Percentiles rank a stretch among this genome's conserved stretches.
Evolutionary conservation across 2,888 invertebrate genomes (phyloP).

Genomic region (Andrena trimmerana): DNA sequence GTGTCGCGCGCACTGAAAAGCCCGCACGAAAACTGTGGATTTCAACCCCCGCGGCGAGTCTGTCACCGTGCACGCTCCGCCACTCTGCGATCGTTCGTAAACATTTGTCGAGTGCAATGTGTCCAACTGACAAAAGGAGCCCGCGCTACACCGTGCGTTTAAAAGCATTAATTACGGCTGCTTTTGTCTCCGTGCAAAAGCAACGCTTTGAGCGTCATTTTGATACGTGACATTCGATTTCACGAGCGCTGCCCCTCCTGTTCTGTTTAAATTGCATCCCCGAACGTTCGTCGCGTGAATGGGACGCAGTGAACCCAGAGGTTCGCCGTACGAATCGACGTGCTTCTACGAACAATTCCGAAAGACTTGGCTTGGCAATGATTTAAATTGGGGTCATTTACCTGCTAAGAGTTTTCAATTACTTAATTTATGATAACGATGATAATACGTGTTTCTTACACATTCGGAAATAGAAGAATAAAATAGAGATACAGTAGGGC

Average conservation of each 20-base stretch:
- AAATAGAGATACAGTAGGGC: no score
- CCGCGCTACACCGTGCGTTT: conserved; percentile 60
- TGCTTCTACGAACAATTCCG: not conserved
- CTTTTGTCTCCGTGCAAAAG: conserved; percentile 65
- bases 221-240: conserved; percentile 67
- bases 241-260: conserved; percentile 33
- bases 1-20: conserved; percentile 57
- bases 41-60: conserved; percentile 42
- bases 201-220: conserved; percentile 66
- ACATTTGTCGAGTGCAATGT: conserved; percentile 68
- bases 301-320: not conserved
- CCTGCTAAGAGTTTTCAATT: no score
- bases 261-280: conserved; percentile 23
- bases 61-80: conserved; percentile 39
- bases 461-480: no score
- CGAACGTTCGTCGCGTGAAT: not conserved
- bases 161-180: conserved; percentile 71
- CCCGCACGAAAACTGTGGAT: conserved; percentile 57
- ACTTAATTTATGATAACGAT: no score
- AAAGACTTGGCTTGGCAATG: not conserved
- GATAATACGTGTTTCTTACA: no score
- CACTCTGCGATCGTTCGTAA: conserved; percentile 64
- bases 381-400: no score
- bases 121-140: conserved; percentile 68
- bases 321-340: not conserved